Evolutionary conservation across 1,140 invertebrate species (phyloP), one percentile per base, ranked within the genome.

Genomic region (Tribolium madens): DNA sequence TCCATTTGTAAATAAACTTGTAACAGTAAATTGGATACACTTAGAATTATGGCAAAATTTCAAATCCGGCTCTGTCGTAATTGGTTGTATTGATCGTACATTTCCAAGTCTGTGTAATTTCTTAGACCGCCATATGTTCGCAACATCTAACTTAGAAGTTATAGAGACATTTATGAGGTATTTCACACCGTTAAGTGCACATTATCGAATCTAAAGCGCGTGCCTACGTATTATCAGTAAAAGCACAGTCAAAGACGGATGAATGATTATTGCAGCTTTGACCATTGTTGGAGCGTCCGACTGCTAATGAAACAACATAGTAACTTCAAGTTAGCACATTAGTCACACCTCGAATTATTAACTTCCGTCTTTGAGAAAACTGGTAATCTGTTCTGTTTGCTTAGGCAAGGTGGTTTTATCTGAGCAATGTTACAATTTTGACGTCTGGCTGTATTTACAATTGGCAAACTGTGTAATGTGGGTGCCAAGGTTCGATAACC

Each of bases 151-250:
- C 21, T 33, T 64, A 12, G 21, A 9, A 64, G 26, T 64, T 64
- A 64, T 64, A 12, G 26, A 64, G 57, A 64, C 57, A 33, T 64
- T 64, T 64, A 64, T 64, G 57, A 64, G 57, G 57, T 64, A 14
- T 33, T 64, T 64, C 57, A 14, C 57, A 64, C 57, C 57, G 57
- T 64, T 64, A 64, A 64, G 17, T 18, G 57, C 57, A 33, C 15
- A 33, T 64, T 64, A 64, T 64, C 12, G 57, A 64, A 64, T 64
- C 57, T 64, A 64, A 64, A 64, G 57, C 26, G 21, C 26, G 57
- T 64, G 57, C 57, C 57, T 33, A 64, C 57, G 36, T 12, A 64
- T 33, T 18, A 14, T 26, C 57, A 64, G 57, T 33, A 64, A 64
- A 64, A 31, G 57, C 26, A 64, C 26, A 31, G 17, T 12, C 57